Conservation (phyloP, 2,888 invertebrate species). For the Acheta domesticus region DNA sequence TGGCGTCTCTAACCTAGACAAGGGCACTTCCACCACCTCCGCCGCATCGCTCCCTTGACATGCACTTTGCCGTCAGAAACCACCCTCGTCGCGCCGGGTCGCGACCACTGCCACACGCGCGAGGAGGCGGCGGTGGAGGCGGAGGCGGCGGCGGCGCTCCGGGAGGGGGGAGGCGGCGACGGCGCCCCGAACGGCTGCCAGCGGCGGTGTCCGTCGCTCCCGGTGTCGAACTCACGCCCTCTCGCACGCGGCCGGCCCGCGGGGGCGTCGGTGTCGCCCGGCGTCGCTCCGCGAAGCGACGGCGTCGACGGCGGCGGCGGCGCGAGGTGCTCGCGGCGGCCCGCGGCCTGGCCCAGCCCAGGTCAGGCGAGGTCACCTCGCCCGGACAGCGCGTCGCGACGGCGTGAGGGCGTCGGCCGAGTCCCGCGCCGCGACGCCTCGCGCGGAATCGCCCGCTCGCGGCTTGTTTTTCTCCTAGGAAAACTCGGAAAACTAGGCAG, state of each 20-base stretch:
- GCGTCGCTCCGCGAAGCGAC: background rate
- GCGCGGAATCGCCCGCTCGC: background rate
- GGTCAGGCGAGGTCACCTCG: conserved; percentile 34
- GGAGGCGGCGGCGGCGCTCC: background rate
- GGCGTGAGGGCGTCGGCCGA: background rate
- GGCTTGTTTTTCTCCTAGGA: background rate
- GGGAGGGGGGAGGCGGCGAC: background rate
- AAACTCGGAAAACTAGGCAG: conserved; percentile 18
- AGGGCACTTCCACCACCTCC: conserved; percentile 29
- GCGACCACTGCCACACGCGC: background rate
- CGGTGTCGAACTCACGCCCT: too few species aligned
- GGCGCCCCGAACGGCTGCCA: background rate
- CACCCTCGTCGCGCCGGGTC: conserved; percentile 19
- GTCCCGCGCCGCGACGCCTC: background rate
- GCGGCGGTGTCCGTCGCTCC: background rate
- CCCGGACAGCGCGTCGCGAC: conserved; percentile 22
- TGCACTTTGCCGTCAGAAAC: background rate
- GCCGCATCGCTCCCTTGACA: conserved; percentile 4
- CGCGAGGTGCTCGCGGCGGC: conserved; percentile 18
- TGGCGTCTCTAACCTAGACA: conserved; percentile 33
- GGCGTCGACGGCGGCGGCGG: conserved; percentile 24
- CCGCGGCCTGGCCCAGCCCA: conserved; percentile 35
- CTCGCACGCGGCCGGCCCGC: too few species aligned
- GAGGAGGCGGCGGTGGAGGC: background rate
- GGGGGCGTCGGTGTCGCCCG: background rate